A percentile compares a stretch with the other conserved stretches of the same genome.
Evolutionary conservation across 2,797 vertebrate species (phyloP).

Genomic region (Crenuchus spilurus): DNA sequence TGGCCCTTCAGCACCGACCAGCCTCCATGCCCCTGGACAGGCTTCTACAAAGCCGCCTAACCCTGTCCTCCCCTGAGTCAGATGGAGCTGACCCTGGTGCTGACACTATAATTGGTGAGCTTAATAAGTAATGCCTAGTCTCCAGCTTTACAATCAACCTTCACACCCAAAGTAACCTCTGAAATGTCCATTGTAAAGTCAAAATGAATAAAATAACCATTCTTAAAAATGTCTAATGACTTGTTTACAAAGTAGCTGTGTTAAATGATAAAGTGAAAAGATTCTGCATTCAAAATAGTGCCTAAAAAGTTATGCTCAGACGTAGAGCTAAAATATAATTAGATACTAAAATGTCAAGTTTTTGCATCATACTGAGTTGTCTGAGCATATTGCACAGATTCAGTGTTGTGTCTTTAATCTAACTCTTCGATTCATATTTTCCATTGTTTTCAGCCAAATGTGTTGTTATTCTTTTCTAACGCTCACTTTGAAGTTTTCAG

Average conservation of each 20-base stretch:
- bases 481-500: conserved; percentile 57
- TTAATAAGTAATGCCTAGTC: background rate
- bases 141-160: background rate
- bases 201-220: too few relatives aligned
- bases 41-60: conserved; percentile 82
- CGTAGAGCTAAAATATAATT: too few relatives aligned
- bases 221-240: too few relatives aligned
- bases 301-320: too few relatives aligned
- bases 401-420: conserved; percentile 19
- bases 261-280: too few relatives aligned
- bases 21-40: conserved; percentile 92
- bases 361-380: too few relatives aligned
- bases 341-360: too few relatives aligned
- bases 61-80: conserved; percentile 72
- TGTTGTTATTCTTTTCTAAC: conserved; percentile 2
- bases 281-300: too few relatives aligned
- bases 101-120: conserved; percentile 84
- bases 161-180: background rate
- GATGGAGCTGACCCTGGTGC: conserved; percentile 69
- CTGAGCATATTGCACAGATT: background rate
- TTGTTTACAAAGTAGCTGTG: too few relatives aligned
- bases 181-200: too few relatives aligned
- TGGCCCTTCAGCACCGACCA: conserved; percentile 82
- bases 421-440: conserved; percentile 44
- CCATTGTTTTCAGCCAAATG: conserved; percentile 33